These are phyloP conservation scores for Plecturocebus donacophilus DNA, from an alignment of 2,113 vertebrate genomes.

Conservation along the genomic window DNA sequence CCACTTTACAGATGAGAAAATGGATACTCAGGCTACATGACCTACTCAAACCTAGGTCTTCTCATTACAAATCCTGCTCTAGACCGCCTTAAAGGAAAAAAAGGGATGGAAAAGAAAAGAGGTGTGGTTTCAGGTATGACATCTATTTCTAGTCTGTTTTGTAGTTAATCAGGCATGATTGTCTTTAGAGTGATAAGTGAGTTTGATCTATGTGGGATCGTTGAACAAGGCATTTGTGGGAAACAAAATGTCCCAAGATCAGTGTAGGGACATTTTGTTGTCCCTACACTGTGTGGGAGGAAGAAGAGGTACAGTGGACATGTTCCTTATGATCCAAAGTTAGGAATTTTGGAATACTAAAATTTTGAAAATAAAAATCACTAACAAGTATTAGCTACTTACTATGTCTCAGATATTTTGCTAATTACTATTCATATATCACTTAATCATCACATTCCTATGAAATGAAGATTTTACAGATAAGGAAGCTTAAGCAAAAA, in stretches of 20 bases:
- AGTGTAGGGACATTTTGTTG: neutral
- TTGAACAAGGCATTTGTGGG: neutral
- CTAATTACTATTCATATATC: neutral
- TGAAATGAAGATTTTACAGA: slow-evolving; percentile 15
- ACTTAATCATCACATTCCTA: neutral
- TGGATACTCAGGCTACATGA: neutral
- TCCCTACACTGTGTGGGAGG: neutral
- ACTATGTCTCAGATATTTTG: neutral
- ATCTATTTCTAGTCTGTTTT: slow-evolving; percentile 18
- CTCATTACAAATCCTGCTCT: neutral
- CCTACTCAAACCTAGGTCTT: neutral
- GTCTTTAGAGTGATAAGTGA: neutral
- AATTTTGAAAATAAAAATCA: slow-evolving; percentile 38
- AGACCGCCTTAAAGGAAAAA: neutral
- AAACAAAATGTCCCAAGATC: neutral
- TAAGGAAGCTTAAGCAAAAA: neutral
- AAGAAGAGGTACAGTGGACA: neutral
- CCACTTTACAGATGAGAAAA: neutral
- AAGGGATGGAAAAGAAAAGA: neutral
- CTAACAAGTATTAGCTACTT: neutral
- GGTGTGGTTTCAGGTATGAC: neutral
- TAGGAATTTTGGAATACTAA: neutral
- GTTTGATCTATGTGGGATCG: neutral
- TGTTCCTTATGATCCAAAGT: neutral
- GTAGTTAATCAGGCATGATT: neutral